These are phyloP conservation scores for Bovichtus variegatus DNA, from an alignment of 2,797 vertebrate species.

Conservation along the genomic window DNA sequence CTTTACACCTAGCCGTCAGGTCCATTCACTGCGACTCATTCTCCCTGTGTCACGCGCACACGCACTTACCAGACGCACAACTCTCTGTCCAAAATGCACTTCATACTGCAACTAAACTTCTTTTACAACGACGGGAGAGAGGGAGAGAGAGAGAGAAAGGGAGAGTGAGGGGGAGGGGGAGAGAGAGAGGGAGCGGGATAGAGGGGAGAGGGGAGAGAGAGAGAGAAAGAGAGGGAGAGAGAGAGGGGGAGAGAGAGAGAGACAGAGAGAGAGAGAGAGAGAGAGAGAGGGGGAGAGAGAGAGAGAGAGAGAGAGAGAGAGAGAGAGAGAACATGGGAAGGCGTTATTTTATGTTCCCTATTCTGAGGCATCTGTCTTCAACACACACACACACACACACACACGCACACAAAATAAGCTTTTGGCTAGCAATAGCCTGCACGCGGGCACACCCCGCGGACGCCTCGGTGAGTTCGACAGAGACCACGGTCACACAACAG, in stretches of 20 bases:
- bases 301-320: neutral
- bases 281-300: neutral
- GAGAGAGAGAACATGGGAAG: conserved; percentile 7
- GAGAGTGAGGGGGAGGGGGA: neutral
- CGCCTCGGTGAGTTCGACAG: conserved; percentile 56
- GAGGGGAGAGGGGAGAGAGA: no score
- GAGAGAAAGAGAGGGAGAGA: no score
- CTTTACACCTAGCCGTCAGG: conserved; percentile 82
- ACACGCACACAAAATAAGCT: conserved; percentile 57
- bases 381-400: conserved; percentile 28
- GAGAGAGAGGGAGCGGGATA: no score
- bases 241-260: neutral
- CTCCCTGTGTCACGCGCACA: conserved; percentile 31
- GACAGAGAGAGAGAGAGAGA: neutral
- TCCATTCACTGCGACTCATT: conserved; percentile 82
- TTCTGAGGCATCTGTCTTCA: conserved; percentile 75
- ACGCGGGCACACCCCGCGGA: conserved; percentile 74
- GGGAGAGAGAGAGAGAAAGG: neutral
- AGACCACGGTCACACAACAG: conserved; percentile 82
- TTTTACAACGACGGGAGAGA: conserved; percentile 36
- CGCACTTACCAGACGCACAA: conserved; percentile 24
- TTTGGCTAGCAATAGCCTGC: conserved; percentile 57
- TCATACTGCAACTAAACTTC: conserved; percentile 42
- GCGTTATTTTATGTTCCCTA: conserved; percentile 68
- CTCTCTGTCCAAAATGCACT: conserved; percentile 33